Conservation (phyloP, 2,113 vertebrate genomes). For the Garra rufa region DNA sequence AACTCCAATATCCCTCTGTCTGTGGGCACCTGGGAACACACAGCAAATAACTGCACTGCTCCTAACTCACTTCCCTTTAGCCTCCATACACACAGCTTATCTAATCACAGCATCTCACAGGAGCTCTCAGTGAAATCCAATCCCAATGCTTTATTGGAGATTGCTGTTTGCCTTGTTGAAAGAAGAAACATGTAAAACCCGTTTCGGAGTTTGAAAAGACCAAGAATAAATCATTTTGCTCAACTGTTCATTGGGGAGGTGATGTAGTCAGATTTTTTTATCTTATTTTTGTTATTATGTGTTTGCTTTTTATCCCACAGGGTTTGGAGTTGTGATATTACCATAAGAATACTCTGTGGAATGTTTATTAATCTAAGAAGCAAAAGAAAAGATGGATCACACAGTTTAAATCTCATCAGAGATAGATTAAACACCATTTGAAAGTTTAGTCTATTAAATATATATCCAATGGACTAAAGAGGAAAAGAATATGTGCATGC, state of each 20-base stretch:
- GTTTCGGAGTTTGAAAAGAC: conserved; percentile 18
- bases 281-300: conserved; percentile 1
- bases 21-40: conserved; percentile 47
- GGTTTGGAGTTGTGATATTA: background rate
- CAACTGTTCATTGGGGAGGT: conserved; percentile 19
- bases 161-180: conserved; percentile 31
- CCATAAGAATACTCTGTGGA: background rate
- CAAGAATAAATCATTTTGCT: conserved; percentile 28
- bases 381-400: background rate
- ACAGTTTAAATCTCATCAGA: background rate
- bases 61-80: conserved; percentile 20
- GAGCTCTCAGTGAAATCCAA: conserved; percentile 36
- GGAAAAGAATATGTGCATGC: background rate
- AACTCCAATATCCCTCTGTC: conserved; percentile 46
- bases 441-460: background rate
- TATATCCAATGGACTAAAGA: background rate
- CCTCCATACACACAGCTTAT: conserved; percentile 43
- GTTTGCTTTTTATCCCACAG: background rate
- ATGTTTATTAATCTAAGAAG: conserved; percentile 1
- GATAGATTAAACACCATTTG: background rate
- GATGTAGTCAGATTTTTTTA: background rate
- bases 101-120: conserved; percentile 44
- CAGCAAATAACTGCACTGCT: conserved; percentile 54
- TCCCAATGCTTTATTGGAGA: background rate
- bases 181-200: conserved; percentile 13